A percentile compares a stretch with the other conserved stretches of the same genome.
phyloP scores from a whole-genome alignment of 2,113 vertebrate genomes.

The Prinia subflava region DNA sequence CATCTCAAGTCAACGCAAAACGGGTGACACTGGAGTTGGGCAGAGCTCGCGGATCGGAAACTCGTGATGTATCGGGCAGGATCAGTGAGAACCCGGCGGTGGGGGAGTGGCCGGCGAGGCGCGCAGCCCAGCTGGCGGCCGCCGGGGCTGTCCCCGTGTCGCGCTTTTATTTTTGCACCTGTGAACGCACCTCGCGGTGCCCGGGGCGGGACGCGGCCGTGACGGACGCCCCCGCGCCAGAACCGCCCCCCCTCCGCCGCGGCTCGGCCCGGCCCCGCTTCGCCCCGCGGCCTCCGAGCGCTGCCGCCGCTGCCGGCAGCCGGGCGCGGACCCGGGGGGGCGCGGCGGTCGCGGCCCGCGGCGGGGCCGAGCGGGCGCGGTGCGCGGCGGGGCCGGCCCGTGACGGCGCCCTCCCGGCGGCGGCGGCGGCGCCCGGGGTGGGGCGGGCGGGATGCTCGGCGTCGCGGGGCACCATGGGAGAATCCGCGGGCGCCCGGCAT shows the following conservation, averaged over 20 bases:
- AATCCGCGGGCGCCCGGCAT: no score
- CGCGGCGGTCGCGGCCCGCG: no score
- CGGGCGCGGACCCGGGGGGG: background rate
- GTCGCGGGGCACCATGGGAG: no score
- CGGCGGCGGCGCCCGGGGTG: no score
- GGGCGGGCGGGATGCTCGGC: no score
- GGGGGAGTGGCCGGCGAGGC: background rate
- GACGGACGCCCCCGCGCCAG: background rate
- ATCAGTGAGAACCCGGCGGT: background rate
- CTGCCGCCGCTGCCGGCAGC: background rate
- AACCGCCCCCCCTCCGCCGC: background rate
- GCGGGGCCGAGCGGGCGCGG: no score
- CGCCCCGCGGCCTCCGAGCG: background rate
- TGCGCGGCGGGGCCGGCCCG: no score
- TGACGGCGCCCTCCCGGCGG: no score
- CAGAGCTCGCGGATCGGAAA: background rate
- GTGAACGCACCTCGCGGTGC: background rate
- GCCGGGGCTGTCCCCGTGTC: background rate
- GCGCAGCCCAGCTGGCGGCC: background rate
- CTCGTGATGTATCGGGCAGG: background rate
- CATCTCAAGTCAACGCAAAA: background rate
- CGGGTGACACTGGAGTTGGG: rapidly evolving
- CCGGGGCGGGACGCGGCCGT: background rate
- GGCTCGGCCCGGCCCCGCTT: background rate
- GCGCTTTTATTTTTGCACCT: background rate